Evolutionary conservation across 2,888 invertebrate species (phyloP).

Genomic region (Cataglyphis cursor): DNA sequence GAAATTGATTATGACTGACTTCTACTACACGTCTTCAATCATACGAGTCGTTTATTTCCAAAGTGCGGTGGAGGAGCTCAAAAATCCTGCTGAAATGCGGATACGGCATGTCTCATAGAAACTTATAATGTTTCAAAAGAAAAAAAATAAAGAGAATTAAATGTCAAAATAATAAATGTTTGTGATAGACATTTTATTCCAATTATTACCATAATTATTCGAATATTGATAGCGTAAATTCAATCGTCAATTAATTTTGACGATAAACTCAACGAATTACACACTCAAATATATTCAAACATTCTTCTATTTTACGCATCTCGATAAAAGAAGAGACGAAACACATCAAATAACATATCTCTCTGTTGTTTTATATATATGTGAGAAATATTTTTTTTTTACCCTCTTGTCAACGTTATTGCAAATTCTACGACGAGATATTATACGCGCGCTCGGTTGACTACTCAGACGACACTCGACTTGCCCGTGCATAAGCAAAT

Average conservation of each 20-base stretch:
- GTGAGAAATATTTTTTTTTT: not conserved
- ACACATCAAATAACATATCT: not conserved
- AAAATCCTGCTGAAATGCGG: constrained; percentile 3
- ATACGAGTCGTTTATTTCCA: constrained; percentile 22
- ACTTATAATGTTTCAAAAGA: constrained; percentile 2
- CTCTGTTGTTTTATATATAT: not conserved
- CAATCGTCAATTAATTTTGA: not conserved
- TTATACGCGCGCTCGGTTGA: constrained; percentile 52
- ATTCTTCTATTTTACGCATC: constrained; percentile 14
- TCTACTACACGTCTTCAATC: constrained; percentile 20
- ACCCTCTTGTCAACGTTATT: constrained; percentile 35
- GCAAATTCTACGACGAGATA: constrained; percentile 39
- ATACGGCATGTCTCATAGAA: not conserved
- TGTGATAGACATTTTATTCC: not conserved
- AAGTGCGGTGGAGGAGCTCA: constrained; percentile 6
- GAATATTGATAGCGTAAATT: not conserved
- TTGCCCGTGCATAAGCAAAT: constrained; percentile 42
- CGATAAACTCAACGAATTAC: not conserved
- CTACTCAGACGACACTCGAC: constrained; percentile 73
- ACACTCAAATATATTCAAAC: too few relatives aligned
- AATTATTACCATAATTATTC: not conserved
- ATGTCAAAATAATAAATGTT: not conserved
- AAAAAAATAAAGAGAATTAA: not conserved
- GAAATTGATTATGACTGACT: constrained; percentile 54
- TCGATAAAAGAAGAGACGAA: constrained; percentile 13